Base-by-base conservation (phyloP, 1,140 invertebrate species). In the Melitaea cinxia region DNA sequence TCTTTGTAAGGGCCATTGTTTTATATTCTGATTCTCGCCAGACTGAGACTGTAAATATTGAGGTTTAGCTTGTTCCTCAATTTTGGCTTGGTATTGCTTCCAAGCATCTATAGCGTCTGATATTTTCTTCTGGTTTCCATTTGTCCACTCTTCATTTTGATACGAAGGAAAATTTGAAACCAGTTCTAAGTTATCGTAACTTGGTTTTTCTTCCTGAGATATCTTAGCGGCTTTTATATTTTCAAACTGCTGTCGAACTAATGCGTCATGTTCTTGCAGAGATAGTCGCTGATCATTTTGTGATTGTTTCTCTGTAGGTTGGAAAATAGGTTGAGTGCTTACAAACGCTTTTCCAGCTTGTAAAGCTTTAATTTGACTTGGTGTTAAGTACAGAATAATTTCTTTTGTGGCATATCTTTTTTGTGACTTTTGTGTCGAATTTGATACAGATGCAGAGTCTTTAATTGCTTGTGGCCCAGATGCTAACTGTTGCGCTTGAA, bases 361-460 rank as follows among this genome's bases (percentile, higher is more conserved):
- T 7, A 85, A 62, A 21, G 76, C 74, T 52, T 65, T 74, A 26
- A 87, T 82, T 73, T 87, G 79, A 17, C 61, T 79, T 2, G 83
- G 83, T 30, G 82, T 87, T 50, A 89, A 62, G 45, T 82, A 85
- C 7, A 87, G 59, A 37, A 83, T 77, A 14, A 83, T 66, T 59
- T 89, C 83, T 70, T 78, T 86, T 0, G 72, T 75, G 37, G 65
- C 75, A 58, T 78, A 75, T 49, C 72, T 60, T 64, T 72, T 77
- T 49, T 70, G 70, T 59, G 37, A 17, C 7, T 57, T 68, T 53
- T 59, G 57, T 15, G 57, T 0, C 35, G 69, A 26, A 24, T 68
- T 56, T 12, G 55, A 57, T 47, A 45, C 17, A 23, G 54, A 35
- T 19, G 26, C 37, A 7, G 45, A 52, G 26, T 73, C 70, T n/a